phyloP scores from a whole-genome alignment of 2,888 invertebrate genomes.

The Adelphocoris suturalis region DNA sequence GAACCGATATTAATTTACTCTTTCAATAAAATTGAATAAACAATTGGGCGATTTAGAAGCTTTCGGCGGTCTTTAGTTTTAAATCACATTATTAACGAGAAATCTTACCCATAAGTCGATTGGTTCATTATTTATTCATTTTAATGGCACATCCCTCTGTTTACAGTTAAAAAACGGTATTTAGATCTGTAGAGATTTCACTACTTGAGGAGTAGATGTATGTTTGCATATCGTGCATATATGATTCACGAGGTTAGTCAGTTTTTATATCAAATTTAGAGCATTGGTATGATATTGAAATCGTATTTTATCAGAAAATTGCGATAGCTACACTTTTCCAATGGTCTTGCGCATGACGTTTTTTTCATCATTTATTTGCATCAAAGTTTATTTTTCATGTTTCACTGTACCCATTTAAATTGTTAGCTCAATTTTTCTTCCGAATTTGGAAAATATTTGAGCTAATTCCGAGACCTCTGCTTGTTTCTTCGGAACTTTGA shows the following conservation, averaged over 20 bases:
- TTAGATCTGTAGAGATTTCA: not conserved
- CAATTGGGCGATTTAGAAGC: too few relatives aligned
- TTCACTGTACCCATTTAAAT: not conserved
- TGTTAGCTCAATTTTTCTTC: not conserved
- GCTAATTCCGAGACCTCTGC: not conserved
- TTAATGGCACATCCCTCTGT: too few relatives aligned
- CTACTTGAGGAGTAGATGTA: not conserved
- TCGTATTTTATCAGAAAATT: not conserved
- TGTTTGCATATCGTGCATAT: not conserved
- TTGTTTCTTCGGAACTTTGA: conserved; percentile 27
- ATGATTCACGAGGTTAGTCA: not conserved
- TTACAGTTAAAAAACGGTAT: too few relatives aligned
- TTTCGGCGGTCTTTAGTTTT: too few relatives aligned
- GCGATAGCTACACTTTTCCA: not conserved
- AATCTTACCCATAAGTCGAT: too few relatives aligned
- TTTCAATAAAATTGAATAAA: too few relatives aligned
- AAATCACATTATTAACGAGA: too few relatives aligned
- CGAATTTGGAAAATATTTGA: not conserved
- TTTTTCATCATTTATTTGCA: not conserved
- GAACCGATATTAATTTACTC: too few relatives aligned
- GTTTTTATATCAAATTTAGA: not conserved
- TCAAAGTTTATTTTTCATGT: not conserved
- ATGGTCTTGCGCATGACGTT: not conserved
- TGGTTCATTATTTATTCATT: too few relatives aligned
- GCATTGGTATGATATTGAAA: not conserved